Base-by-base conservation (phyloP, 1,140 invertebrate species). In the Laupala kohalensis region DNA sequence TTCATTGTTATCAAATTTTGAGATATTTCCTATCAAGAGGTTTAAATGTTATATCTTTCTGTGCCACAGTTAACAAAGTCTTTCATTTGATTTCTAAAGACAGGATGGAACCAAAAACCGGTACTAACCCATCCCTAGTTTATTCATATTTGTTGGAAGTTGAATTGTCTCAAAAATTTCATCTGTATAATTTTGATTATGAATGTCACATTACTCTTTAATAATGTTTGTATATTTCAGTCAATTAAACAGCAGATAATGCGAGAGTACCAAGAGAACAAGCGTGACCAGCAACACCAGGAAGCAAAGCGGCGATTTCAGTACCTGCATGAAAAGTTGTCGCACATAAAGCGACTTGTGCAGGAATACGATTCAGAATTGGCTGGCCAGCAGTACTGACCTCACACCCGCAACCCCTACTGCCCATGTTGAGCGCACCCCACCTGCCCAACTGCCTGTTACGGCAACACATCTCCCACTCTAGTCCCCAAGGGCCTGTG, bases 251-350 rank as follows among this genome's bases (percentile, higher is more conserved):
- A 88, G 53, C 87, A 90, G 81, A 95, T 96, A 77, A 80, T 93
- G 65, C 82, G 85, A 74, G 92, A 95, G 81, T 97, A 96, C 81
- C 81, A 89, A 73, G 84, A 87, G 72, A 90, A 88, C 75, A 93
- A 92, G 79, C 86, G 85, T 76, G 88, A 95, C 81, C 80, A 82
- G 4, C 83, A 85, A 67, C 92, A 92, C 77, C 85, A 89, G 75
- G 84, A 88, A 72, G 86, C 89, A 73, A 91, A 90, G 80, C 82
- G 83, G 76, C 86, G 92, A 72, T 93, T 94, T 79, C 85, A 92
- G 73, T 95, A 93, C 80, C 84, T 97, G 75, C 93, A 96, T 79
- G 88, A 89, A 69, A 97, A 96, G 80, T 83, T 97, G 79, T 90
- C 90, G 73, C 91, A 95, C 80, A 95, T 96, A 78, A 96, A 96